Evolutionary conservation across 1,140 invertebrate genomes (phyloP), one percentile per base, ranked within the genome.

Genomic region (Euura saliciscinereae): DNA sequence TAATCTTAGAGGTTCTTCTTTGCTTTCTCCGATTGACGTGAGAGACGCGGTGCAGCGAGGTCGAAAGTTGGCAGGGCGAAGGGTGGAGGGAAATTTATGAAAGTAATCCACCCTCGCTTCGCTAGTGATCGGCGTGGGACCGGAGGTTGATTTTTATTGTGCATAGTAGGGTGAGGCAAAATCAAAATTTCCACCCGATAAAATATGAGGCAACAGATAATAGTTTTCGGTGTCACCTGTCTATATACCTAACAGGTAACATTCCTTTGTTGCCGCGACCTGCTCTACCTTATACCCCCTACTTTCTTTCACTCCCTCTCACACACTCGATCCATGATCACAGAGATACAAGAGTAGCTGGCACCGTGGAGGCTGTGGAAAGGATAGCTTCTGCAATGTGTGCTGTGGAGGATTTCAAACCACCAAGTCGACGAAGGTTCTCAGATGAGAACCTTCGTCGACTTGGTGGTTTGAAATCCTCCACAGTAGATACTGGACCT

Each of bases 61-160:
- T n/a, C 13, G 13, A n/a, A 6, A 59, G 13, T 59, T 11, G 51
- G 6, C 8, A 59, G 51, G 51, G 51, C 5, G 51, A 59, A 59
- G 51, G 51, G 13, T 11, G 6, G 51, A 59, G 51, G 51, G 51
- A 59, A 59, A 59, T 59, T 59, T 59, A 59, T 59, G 51, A 59
- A 59, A 59, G 51, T 59, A 59, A 59, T 59, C 51, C 51, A 59
- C 51, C 51, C 51, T 59, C 51, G 51, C 51, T 59, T n/a, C 51
- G 13, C 8, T n/a, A n/a, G 51, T 59, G 51, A 59, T 59, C 51
- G 51, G 51, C 51, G 51, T 59, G 51, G 51, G 51, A 59, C 51
- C 51, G 51, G 51, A 59, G 51, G 51, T 59, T 59, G 51, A 59
- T 59, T 59, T 59, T 59, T 59, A 59, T 59, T 59, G 51, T 59